Percentiles rank a stretch among this genome's conserved stretches.
phyloP scores from a whole-genome alignment of 2,797 vertebrate species.

The Mormyrops boulengeri region DNA sequence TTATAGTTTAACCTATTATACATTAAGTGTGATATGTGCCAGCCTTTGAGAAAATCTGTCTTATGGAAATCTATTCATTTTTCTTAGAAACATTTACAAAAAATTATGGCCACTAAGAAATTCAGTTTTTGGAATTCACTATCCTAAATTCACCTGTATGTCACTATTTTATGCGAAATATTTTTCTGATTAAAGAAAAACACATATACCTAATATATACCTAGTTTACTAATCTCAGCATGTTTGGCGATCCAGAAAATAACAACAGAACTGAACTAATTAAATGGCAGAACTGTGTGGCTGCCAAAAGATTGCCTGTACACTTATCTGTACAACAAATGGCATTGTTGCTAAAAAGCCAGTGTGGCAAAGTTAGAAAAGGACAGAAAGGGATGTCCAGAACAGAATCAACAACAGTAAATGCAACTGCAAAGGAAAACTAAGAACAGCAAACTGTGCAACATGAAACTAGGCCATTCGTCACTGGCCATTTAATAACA shows the following conservation, averaged over 20 bases:
- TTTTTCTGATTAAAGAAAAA: not conserved
- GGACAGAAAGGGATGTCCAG: not conserved
- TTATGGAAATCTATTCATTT: not conserved
- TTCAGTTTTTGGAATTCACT: not conserved
- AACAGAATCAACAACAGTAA: not conserved
- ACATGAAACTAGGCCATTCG: not conserved
- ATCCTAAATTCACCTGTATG: not conserved
- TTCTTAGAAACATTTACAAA: not conserved
- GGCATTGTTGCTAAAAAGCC: not conserved
- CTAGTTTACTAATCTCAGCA: not conserved
- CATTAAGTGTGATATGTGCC: not conserved
- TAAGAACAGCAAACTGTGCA: not conserved
- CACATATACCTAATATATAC: not conserved
- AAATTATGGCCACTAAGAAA: not conserved
- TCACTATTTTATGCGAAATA: not conserved
- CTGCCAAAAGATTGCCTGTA: not conserved
- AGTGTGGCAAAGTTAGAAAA: not conserved
- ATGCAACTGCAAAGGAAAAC: not conserved
- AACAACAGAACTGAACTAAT: not conserved
- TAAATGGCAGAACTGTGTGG: slow-evolving; percentile 4
- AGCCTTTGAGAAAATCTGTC: not conserved
- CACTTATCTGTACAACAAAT: slow-evolving; percentile 11
- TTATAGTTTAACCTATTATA: not conserved
- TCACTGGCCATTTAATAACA: not conserved
- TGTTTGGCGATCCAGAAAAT: not conserved